Evolutionary conservation across 2,113 vertebrate genomes (phyloP).

Genomic region (Gallinago paraguaiae): DNA sequence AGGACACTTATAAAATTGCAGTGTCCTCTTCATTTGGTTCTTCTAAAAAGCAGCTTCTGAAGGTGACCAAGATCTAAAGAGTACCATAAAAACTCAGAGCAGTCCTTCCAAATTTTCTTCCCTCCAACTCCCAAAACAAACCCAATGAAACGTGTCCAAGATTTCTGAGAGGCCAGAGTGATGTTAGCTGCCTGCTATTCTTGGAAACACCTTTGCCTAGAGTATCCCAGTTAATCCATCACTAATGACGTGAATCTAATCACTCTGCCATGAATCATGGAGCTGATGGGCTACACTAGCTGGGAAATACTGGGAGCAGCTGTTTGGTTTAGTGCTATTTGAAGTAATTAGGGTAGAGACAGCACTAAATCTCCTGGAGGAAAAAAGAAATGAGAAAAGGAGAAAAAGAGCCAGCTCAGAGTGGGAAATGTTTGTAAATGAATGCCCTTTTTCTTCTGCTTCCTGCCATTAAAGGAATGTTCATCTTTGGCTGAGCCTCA

Average conservation of each 20-base stretch:
- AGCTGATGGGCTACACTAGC: conserved; percentile 47
- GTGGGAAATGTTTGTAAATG: neutral
- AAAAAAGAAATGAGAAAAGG: neutral
- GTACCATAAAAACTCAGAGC: neutral
- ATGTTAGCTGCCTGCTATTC: neutral
- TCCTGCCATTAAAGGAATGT: conserved; percentile 6
- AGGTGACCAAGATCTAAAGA: neutral
- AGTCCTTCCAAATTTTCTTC: neutral
- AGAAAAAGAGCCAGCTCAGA: neutral
- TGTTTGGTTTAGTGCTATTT: conserved; percentile 52
- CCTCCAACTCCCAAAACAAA: neutral
- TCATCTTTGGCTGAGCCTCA: neutral
- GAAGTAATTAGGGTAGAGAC: conserved; percentile 31
- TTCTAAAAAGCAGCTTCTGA: neutral
- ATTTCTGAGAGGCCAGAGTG: neutral
- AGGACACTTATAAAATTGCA: neutral
- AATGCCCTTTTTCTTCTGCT: neutral
- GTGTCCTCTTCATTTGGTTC: neutral
- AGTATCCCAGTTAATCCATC: conserved; percentile 2
- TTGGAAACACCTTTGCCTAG: neutral
- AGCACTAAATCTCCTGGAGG: conserved; percentile 22
- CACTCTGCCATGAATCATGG: conserved; percentile 36
- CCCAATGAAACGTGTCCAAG: neutral
- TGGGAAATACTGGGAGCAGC: conserved; percentile 47
- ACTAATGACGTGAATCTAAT: conserved; percentile 57